Conservation (phyloP, 2,113 vertebrate species). For the Monarcha castaneiventris region DNA sequence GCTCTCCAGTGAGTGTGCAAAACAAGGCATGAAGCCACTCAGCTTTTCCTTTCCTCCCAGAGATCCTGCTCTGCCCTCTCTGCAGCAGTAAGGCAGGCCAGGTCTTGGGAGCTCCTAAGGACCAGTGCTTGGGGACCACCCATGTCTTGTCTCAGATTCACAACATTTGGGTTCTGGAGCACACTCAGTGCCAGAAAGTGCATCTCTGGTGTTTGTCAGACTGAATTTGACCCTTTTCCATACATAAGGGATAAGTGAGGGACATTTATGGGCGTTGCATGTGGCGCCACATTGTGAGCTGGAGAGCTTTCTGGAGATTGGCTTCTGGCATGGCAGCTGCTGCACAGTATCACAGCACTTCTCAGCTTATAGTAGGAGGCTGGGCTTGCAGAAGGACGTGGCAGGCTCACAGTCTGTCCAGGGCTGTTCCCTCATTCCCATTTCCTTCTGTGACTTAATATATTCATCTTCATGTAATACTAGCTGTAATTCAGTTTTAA, state of each 20-base stretch:
- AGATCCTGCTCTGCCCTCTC: background rate
- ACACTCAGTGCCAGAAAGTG: background rate
- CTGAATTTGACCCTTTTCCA: background rate
- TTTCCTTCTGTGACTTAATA: background rate
- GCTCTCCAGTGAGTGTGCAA: background rate
- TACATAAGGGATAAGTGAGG: background rate
- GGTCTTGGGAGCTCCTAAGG: background rate
- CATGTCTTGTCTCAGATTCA: background rate
- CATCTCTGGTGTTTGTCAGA: background rate
- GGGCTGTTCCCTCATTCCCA: background rate
- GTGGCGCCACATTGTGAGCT: rapidly evolving
- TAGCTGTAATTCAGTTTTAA: background rate
- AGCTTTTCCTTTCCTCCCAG: background rate
- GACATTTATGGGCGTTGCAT: rapidly evolving
- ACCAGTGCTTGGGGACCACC: background rate
- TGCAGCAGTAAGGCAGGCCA: background rate
- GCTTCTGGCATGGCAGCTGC: background rate
- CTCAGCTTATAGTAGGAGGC: background rate
- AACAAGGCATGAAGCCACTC: background rate
- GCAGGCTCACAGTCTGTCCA: background rate
- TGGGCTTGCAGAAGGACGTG: background rate
- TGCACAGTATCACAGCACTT: background rate
- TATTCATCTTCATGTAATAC: background rate
- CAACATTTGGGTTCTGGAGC: background rate
- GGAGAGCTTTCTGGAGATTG: background rate